A percentile compares a stretch with the other conserved stretches of the same genome.
phyloP scores from a whole-genome alignment of 2,888 invertebrate genomes.

The Periphyllus acericola region DNA sequence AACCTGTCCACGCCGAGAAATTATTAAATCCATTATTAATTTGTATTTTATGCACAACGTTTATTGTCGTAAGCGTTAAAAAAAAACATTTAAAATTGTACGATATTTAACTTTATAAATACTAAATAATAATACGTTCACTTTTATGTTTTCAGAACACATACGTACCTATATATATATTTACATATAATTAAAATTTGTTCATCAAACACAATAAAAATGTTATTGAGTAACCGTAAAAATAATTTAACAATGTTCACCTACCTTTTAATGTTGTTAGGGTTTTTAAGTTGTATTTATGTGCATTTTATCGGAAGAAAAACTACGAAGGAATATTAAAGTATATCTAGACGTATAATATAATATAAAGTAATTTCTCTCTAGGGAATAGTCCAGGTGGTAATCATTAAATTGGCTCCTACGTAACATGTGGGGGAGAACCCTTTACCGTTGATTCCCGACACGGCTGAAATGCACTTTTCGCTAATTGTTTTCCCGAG shows the following conservation, averaged over 20 bases:
- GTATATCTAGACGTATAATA: background rate
- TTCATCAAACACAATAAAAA: background rate
- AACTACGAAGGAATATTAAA: constrained; percentile 19
- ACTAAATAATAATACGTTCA: too few relatives aligned
- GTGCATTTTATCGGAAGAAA: background rate
- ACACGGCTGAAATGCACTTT: background rate
- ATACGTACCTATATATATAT: too few relatives aligned
- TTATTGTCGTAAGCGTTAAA: too few relatives aligned
- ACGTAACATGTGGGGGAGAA: background rate
- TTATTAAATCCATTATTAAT: background rate
- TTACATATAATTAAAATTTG: too few relatives aligned
- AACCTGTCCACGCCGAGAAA: too few relatives aligned
- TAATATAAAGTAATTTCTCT: constrained; percentile 26
- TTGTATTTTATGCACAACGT: background rate
- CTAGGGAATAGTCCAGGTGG: constrained; percentile 44
- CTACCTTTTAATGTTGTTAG: too few relatives aligned
- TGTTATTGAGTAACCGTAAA: background rate
- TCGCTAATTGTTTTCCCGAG: constrained; percentile 37
- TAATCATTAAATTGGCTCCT: constrained; percentile 45
- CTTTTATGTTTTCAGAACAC: too few relatives aligned
- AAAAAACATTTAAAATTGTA: too few relatives aligned
- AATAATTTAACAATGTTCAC: background rate
- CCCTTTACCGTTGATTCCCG: constrained; percentile 2
- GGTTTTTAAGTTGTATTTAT: too few relatives aligned
- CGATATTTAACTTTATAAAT: too few relatives aligned